Base-by-base conservation (phyloP, 2,113 vertebrate species). In the Neodon shergylaensis region DNA sequence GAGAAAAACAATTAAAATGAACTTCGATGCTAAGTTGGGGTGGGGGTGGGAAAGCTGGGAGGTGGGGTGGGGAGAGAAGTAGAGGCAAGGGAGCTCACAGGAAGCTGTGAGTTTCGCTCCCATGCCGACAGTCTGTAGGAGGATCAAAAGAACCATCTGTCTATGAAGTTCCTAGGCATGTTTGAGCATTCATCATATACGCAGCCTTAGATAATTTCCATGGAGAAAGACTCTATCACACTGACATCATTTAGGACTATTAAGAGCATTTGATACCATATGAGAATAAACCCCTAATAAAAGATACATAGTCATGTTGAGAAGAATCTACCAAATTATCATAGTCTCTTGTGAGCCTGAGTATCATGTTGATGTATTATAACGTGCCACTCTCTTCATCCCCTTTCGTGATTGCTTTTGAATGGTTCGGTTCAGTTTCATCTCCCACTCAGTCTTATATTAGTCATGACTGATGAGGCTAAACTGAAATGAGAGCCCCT, bases 91-190 rank as follows among this genome's bases (percentile, higher is more conserved):
- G 54, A 52, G 74, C 94, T 94, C 92, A 63, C 70, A 88, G 95
- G 78, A 95, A 95, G 90, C 92, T 92, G 70, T 92, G 39, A 33
- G 73, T 28, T 90, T 24, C 33, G 58, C 85, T 90, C 36, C 78
- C 66, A 44, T 44, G 91, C 94, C 65, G 92, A 68, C 74, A 93
- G 52, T 68, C 88, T 88, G 88, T 63, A 44, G 97, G 90, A 94
- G 66, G 95, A 94, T 88, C 52, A 72, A 26, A 66, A 81, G 81
- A 76, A 28, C 95, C 97, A 95, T 97, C 93, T 97, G 95, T 85
- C 31, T 88, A 61, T 84, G 79, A 93, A 90, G 94, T 58, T 77
- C 77, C 39, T 36, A 93, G 95, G 86, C 39, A 9, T 54, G 90
- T 88, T 96, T 42, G 10, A 90, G 68, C 70, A 96, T 88, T 72